Conservation (phyloP, 2,797 vertebrate species). For the Lophius americanus region DNA sequence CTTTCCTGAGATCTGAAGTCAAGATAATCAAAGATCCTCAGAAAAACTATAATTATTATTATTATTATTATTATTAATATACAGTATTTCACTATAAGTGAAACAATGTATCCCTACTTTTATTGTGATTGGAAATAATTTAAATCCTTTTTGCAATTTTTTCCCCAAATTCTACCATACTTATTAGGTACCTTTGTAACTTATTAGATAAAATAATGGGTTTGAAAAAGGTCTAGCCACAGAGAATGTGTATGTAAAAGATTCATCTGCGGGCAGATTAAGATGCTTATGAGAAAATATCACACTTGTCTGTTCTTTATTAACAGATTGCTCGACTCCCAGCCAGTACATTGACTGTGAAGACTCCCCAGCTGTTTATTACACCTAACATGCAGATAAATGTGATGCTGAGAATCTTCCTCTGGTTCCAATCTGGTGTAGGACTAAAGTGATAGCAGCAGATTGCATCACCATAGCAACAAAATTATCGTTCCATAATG, state of each 20-base stretch:
- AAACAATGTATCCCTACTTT: too few relatives aligned
- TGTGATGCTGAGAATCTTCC: constrained; percentile 37
- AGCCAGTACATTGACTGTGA: constrained; percentile 1
- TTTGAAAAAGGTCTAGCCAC: neutral
- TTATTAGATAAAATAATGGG: too few relatives aligned
- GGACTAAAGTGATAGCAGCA: constrained; percentile 67
- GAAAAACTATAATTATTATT: too few relatives aligned
- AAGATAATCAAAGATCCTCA: too few relatives aligned
- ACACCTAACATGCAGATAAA: constrained; percentile 11
- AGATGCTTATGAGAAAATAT: neutral
- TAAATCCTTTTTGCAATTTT: too few relatives aligned
- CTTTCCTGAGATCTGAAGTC: too few relatives aligned
- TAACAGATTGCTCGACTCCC: neutral
- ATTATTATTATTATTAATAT: too few relatives aligned
- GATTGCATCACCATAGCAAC: constrained; percentile 85
- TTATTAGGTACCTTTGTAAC: too few relatives aligned
- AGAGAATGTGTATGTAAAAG: neutral
- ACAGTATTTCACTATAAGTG: too few relatives aligned
- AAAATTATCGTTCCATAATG: constrained; percentile 72
- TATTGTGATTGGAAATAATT: too few relatives aligned
- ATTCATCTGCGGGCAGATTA: neutral
- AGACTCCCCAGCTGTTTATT: constrained; percentile 14
- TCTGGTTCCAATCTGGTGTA: constrained; percentile 59
- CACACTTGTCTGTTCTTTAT: neutral
- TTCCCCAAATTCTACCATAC: too few relatives aligned